Evolutionary conservation across 2,888 invertebrate genomes (phyloP), one percentile per base, ranked within the genome.

Genomic region (Lasioglossum lativentre): DNA sequence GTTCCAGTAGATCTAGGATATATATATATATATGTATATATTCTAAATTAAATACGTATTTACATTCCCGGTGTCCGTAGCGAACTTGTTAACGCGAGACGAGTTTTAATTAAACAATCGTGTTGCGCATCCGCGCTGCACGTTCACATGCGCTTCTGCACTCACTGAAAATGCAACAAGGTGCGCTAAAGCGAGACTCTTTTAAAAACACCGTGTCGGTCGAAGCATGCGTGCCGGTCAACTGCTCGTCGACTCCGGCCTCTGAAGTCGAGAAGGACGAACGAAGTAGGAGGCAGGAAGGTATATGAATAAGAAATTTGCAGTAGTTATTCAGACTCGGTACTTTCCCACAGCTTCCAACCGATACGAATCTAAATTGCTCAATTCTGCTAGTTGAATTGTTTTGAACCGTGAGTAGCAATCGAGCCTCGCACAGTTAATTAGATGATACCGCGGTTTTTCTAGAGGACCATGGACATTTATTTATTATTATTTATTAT

Each of bases 271-370:
- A 23, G 10, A 77, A 34, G 74, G 81, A 19, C 38, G 47, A 82
- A 81, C 66, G 74, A 80, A 79, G 86, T 86, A 86, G 86, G 86
- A 89, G 81, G 79, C 23, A 81, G 63, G 38, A 88, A 83, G 80
- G 88, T 71, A 70, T 63, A 70, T 63, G 30, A 12, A 42, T 47
- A 76, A 73, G 34, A 71, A 30, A 34, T 79, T 70, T 34, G 56
- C 83, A 14, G 19, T 23, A 16, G 30, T 38, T 45, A 70, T 42
- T 56, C 38, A 47, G 70, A 56, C 75, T 19, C 30, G 10, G 30
- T 14, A 56, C 34, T 77, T 74, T 78, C 83, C 70, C 85, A 59
- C 68, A 56, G n/a, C 68, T 40, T 45, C n/a, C 47, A 4, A 40
- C 19, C 10, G 38, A 27, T 23, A 38, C 14, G 38, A 68, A 68